Base-by-base conservation (phyloP, 2,888 invertebrate genomes). In the Melipona bicolor region DNA sequence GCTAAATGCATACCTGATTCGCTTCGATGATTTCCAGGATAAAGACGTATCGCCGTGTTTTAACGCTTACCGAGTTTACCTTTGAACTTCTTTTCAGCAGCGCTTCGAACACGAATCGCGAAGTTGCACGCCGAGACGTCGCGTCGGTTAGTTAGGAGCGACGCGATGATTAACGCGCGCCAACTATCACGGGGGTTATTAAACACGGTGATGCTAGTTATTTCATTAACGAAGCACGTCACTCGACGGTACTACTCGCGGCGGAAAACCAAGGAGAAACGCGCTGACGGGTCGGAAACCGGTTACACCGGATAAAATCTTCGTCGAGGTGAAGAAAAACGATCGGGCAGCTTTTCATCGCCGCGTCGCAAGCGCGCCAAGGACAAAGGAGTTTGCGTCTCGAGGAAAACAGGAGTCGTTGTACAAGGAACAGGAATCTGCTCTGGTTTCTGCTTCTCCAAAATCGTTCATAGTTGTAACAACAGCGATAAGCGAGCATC, bases 21-120 rank as follows among this genome's bases (percentile, higher is more conserved):
- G 36, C 56, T 43, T 61, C 56, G 67, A 61, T 56, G 13, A 70
- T 65, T 59, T 59, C 27, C 64, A 43, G 36, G 74, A 74, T 79
- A 79, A 79, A 81, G 61, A 78, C 61, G 61, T 72, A 24, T 68
- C 71, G 67, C 36, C 36, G 43, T 61, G 49, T 79, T 43, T 43
- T 79, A 72, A 68, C 67, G n/a, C 15, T 65, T 65, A 52, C 50
- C 17, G 52, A 19, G 43, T 50, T 50, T 65, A 19, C 56, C 27
- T 21, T n/a, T 17, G 3, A 32, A 36, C 24, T 6, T 32, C 59
- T 68, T 50, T 32, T 17, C 54, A 21, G 1, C 21, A 17, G 6
- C 24, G 11, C 27, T 9, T 43, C 15, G 15, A 59, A 59, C 49
- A 56, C 59, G 27, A 56, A 21, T 59, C 13, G 43, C 43, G 0